phyloP scores from a whole-genome alignment of 2,888 invertebrate species.

The Sericinus montela region DNA sequence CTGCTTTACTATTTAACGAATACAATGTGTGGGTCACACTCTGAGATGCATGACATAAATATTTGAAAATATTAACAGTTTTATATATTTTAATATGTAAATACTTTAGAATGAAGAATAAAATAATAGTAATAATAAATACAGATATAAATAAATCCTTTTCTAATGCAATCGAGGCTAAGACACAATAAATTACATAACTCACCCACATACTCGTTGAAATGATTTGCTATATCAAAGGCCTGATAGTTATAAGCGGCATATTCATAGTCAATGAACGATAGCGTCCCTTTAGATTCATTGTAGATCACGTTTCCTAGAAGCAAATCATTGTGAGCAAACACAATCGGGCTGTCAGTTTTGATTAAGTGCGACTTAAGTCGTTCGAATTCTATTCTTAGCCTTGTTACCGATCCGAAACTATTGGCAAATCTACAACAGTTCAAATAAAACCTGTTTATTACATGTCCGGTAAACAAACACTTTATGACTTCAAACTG shows the following conservation, averaged over 20 bases:
- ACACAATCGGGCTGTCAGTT: slow-evolving; percentile 89
- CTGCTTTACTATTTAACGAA: too few species aligned
- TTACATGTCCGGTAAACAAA: slow-evolving; percentile 8
- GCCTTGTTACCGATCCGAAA: slow-evolving; percentile 82
- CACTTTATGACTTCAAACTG: too few species aligned
- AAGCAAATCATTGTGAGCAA: slow-evolving; percentile 98
- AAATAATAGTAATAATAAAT: too few species aligned
- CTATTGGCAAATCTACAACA: slow-evolving; percentile 83
- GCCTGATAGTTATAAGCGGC: slow-evolving; percentile 96
- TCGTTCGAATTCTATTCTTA: slow-evolving; percentile 84
- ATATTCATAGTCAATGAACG: slow-evolving; percentile 99
- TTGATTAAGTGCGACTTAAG: slow-evolving; percentile 82
- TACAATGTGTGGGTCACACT: too few species aligned
- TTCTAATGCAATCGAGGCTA: too few species aligned
- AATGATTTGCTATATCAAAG: slow-evolving; percentile 98
- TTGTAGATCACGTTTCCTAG: slow-evolving; percentile 96
- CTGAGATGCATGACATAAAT: too few species aligned
- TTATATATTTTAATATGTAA: too few species aligned
- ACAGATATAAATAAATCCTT: too few species aligned
- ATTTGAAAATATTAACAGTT: too few species aligned
- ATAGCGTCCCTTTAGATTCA: slow-evolving; percentile 82
- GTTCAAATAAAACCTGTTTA: slow-evolving; percentile 25
- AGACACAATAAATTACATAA: slow-evolving; percentile 20
- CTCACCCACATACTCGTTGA: slow-evolving; percentile 96
- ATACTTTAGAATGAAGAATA: too few species aligned